Percentiles rank a stretch among this genome's conserved stretches.
Evolutionary conservation across 2,797 vertebrate genomes (phyloP).

Genomic region (Eremophila alpestris): DNA sequence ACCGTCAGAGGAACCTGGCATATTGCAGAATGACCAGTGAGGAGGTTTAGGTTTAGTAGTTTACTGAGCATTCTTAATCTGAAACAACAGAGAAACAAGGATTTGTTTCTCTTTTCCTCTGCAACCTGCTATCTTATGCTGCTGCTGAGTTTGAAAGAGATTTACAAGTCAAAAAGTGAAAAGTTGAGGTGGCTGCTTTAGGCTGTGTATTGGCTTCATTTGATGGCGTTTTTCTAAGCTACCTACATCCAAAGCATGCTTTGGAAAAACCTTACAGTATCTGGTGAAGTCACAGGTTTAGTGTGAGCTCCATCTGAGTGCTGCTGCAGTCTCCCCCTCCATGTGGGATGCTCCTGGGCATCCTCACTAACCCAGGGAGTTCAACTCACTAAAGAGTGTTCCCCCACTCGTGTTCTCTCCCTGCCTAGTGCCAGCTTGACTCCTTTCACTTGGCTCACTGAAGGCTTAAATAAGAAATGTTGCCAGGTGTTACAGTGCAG

Average conservation of each 20-base stretch:
- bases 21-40: background rate
- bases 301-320: background rate
- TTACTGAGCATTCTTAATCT: background rate
- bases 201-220: background rate
- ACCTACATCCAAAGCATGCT: background rate
- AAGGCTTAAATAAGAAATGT: background rate
- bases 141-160: background rate
- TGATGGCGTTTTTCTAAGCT: background rate
- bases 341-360: background rate
- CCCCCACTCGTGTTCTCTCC: background rate
- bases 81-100: background rate
- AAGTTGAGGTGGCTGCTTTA: rapidly evolving
- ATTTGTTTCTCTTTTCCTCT: background rate
- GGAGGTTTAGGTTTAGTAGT: background rate
- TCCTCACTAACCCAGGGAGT: background rate
- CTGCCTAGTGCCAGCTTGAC: background rate
- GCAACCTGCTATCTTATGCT: background rate
- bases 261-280: background rate
- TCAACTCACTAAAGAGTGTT: background rate
- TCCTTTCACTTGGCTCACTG: background rate
- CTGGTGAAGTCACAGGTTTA: background rate
- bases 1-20: rapidly evolving
- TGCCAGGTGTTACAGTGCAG: background rate
- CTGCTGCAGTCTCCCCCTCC: background rate
- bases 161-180: background rate